phyloP scores from a whole-genome alignment of 2,888 invertebrate genomes.

The Toxonevra muliebris region DNA sequence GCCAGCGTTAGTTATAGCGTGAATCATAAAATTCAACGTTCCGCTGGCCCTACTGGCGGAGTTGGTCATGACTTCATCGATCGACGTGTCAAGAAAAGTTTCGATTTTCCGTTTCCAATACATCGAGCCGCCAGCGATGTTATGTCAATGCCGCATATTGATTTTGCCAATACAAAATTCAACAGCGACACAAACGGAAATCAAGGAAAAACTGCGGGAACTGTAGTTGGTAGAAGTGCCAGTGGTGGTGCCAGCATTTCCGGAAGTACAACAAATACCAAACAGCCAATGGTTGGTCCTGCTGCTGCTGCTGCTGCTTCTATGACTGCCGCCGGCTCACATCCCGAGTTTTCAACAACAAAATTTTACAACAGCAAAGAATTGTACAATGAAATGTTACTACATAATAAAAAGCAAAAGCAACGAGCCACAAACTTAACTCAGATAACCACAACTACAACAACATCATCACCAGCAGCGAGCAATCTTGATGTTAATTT shows the following conservation, averaged over 20 bases:
- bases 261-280: not conserved
- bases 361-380: slow-evolving; percentile 65
- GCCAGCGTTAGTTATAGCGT: slow-evolving; percentile 26
- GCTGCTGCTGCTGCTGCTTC: slow-evolving; percentile 22
- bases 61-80: slow-evolving; percentile 55
- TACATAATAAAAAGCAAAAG: slow-evolving; percentile 52
- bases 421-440: slow-evolving; percentile 24
- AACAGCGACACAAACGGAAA: slow-evolving; percentile 50
- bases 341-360: slow-evolving; percentile 64
- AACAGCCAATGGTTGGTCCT: slow-evolving; percentile 18
- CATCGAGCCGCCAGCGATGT: slow-evolving; percentile 57
- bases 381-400: slow-evolving; percentile 63
- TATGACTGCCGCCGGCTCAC: slow-evolving; percentile 41
- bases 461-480: not conserved
- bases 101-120: slow-evolving; percentile 59
- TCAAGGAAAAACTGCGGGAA: not conserved
- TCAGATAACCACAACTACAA: slow-evolving; percentile 23
- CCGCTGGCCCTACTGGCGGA: not conserved
- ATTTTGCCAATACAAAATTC: slow-evolving; percentile 64
- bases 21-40: slow-evolving; percentile 42
- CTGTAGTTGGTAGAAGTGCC: not conserved
- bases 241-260: not conserved
- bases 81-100: slow-evolving; percentile 64
- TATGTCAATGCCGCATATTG: slow-evolving; percentile 55
- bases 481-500: not conserved